Base-by-base conservation (phyloP, 2,797 vertebrate genomes). In the Eulemur rubriventer region DNA sequence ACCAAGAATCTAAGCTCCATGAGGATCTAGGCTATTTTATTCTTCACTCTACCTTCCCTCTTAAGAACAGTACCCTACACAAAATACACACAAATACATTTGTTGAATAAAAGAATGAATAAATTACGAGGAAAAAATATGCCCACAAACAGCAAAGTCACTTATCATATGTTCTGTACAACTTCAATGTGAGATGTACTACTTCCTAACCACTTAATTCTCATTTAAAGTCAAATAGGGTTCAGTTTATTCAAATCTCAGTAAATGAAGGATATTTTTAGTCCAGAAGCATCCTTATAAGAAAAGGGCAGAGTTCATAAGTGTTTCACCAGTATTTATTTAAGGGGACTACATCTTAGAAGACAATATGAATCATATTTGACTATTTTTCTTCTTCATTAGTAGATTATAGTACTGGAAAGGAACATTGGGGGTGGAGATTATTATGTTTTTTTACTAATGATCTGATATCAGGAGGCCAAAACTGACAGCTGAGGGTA, bases 1-100 rank as follows among this genome's bases (percentile, higher is more conserved):
- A 96, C 16, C 12, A 93, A 91, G 92, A 93, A 95, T 46, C 20
- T 80, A 96, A 93, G 30, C 7, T 94, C 50, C 28, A 57, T 81
- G 75, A 93, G 33, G 69, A 93, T 10, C 33, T 70, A 85, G 13
- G 20, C 10, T 91, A 46, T 79, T 97, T 69, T 95, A 52, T 86
- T 72, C 38, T 82, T 72, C 30, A 82, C 18, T 94, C 57, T 80
- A 63, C 87, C 67, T 87, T n/a, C 48, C 65, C 24, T 93, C 18
- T 87, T 75, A 90, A 82, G 6, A 72, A 82, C 10, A 48, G 48
- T 18, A 76, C 9, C 38, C 92, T n/a, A 89, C 3, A 84, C 9
- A 85, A 95, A 76, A 96, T 5, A n/a, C 1, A 78, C 4, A 69
- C 57, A 89, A 88, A 78, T 46, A 41, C 67, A 79, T 75, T 81